Base-by-base conservation (phyloP, 2,113 vertebrate species). In the Aegotheles bennettii region DNA sequence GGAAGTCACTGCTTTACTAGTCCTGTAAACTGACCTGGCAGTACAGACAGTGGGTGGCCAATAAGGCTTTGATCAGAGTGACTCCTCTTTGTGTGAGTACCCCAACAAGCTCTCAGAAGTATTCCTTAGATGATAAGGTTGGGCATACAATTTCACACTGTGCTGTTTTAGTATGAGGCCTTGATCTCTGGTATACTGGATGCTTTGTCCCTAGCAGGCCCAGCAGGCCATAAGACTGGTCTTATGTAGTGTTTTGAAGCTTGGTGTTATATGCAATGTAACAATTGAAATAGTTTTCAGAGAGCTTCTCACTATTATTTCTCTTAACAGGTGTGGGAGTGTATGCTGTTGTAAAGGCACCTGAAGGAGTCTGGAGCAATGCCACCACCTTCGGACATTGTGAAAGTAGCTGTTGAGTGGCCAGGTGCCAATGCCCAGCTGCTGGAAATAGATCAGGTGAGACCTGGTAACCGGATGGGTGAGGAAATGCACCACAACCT, bases 351-450 rank as follows among this genome's bases (percentile, higher is more conserved):
- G 28, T 84, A 61, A 78, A 77, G 64, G 67, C 28, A 83, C 8
- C 25, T 33, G 57, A 5, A 69, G 21, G 31, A 91, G 68, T 51
- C 67, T 56, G 88, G 81, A 86, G 95, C 91, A 38, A 99, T 99
- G 99, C 99, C 99, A 10, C 99, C 99, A 12, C 99, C 99, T 7
- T 98, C 98, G 11, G 99, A 99, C 97, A 99, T 99, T 4, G 99
- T 99, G 93, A 99, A 99, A 97, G 99, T 99, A 96, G 99, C 99
- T 60, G 99, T 99, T 28, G 99, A 99, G 89, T 99, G 99, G 99
- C 99, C 99, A 3, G 99, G 99, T 80, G 99, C 99, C 77, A 99
- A 99, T 29, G 99, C 99, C 78, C 99, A 99, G 94, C 98, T 99
- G 70, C 99, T 99, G 53, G 99, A 99, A 91, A 99, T 99, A 76